Conservation (phyloP, 2,797 vertebrate species). For the Babyrousa celebensis region DNA sequence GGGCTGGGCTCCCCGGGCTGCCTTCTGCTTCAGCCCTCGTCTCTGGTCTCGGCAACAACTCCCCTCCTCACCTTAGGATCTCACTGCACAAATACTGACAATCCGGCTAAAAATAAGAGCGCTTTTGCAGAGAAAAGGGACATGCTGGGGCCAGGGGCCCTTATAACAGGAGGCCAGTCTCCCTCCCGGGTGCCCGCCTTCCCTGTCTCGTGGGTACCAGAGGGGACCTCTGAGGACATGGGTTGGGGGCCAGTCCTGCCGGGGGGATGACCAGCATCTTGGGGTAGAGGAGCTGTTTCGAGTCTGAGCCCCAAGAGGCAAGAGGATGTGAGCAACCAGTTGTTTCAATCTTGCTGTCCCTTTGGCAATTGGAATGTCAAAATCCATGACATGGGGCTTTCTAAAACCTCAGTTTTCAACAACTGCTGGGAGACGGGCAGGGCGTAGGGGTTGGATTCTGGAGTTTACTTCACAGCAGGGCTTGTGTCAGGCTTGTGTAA, state of each 20-base stretch:
- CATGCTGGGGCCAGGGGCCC: background rate
- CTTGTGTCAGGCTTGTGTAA: constrained; percentile 72
- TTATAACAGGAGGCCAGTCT: background rate
- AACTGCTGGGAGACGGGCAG: background rate
- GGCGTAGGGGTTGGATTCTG: background rate
- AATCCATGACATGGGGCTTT: constrained; percentile 62
- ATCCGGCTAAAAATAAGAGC: background rate
- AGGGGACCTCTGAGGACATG: background rate
- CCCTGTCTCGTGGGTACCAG: background rate
- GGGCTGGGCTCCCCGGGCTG: background rate
- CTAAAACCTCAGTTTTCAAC: constrained; percentile 41
- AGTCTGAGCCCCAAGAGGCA: background rate
- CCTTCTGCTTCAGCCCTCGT: background rate
- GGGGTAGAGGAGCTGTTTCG: background rate
- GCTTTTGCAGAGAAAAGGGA: background rate
- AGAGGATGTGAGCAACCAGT: constrained; percentile 68
- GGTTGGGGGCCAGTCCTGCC: background rate
- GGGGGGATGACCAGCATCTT: background rate
- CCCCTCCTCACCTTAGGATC: background rate
- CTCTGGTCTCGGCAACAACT: background rate
- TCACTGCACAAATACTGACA: background rate
- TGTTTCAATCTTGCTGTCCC: constrained; percentile 39
- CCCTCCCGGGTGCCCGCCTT: rapidly evolving
- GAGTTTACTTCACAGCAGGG: constrained; percentile 41
- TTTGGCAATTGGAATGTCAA: constrained; percentile 77